These are phyloP conservation scores for Sphaeridia pumilis DNA, from an alignment of 2,888 invertebrate species.

Conservation along the genomic window DNA sequence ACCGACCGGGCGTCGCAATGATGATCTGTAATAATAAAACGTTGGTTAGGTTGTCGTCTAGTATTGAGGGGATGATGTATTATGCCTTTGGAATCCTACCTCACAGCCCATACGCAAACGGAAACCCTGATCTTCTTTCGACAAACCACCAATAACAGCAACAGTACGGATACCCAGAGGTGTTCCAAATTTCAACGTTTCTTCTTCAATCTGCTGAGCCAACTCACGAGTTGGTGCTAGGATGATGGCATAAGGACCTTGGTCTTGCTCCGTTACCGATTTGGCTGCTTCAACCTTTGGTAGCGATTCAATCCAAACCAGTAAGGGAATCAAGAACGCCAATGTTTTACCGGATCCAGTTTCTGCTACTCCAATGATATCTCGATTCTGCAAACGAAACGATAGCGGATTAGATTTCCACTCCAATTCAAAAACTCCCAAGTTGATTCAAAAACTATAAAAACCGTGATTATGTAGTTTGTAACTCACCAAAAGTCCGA, in stretches of 20 bases:
- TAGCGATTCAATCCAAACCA: not conserved
- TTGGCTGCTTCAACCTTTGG: not conserved
- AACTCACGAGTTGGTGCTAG: not conserved
- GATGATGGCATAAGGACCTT: not conserved
- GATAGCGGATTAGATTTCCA: too few species aligned
- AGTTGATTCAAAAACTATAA: not conserved
- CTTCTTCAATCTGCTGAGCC: not conserved
- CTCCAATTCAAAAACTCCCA: too few species aligned
- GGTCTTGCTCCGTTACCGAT: not conserved
- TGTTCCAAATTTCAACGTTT: not conserved
- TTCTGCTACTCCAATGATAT: not conserved
- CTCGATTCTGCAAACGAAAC: not conserved
- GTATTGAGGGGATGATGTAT: not conserved
- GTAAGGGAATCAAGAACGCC: not conserved
- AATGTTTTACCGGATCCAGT: not conserved
- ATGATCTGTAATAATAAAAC: slow-evolving; percentile 59
- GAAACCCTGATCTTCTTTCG: slow-evolving; percentile 62
- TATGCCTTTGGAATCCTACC: slow-evolving; percentile 40
- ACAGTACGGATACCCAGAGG: not conserved
- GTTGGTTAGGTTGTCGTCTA: not conserved
- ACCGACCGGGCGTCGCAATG: slow-evolving; percentile 97
- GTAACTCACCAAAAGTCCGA: not conserved
- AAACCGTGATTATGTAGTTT: too few species aligned
- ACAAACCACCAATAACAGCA: not conserved
- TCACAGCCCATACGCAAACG: slow-evolving; percentile 92